phyloP scores from a whole-genome alignment of 2,797 vertebrate genomes.

The Gephyroberyx darwinii region DNA sequence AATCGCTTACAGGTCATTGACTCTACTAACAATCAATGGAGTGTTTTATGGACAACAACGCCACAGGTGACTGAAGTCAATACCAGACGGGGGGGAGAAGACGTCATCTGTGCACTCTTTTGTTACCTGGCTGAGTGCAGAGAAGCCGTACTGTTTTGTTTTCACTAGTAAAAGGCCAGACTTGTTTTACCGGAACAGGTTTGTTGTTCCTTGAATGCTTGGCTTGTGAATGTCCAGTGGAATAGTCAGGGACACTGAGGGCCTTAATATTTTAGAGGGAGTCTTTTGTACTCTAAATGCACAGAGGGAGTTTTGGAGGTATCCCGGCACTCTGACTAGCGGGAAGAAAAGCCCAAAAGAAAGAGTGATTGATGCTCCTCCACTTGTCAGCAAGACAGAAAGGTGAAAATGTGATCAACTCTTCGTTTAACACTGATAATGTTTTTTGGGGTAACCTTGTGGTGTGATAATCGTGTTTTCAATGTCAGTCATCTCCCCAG shows the following conservation, averaged over 20 bases:
- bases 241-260: slow-evolving; percentile 5
- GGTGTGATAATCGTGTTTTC: slow-evolving; percentile 19
- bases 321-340: not conserved
- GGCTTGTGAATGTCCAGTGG: not conserved
- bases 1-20: slow-evolving; percentile 39
- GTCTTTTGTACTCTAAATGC: slow-evolving; percentile 34
- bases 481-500: slow-evolving; percentile 33
- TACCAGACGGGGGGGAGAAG: not conserved
- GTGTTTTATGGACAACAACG: slow-evolving; percentile 9
- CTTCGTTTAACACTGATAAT: not conserved
- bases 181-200: not conserved
- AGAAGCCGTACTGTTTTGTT: not conserved
- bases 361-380: not conserved
- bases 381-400: not conserved
- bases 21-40: slow-evolving; percentile 4
- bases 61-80: slow-evolving; percentile 24
- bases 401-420: slow-evolving; percentile 12
- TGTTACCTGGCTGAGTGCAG: not conserved
- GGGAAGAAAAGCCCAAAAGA: slow-evolving; percentile 4
- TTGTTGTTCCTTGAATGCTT: slow-evolving; percentile 4
- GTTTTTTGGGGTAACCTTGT: slow-evolving; percentile 31
- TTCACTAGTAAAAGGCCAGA: slow-evolving; percentile 5
- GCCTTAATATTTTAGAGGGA: slow-evolving; percentile 26
- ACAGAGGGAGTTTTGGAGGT: slow-evolving; percentile 10
- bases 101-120: slow-evolving; percentile 1